Conservation (phyloP, 1,140 invertebrate species). For the Orius insidiosus region DNA sequence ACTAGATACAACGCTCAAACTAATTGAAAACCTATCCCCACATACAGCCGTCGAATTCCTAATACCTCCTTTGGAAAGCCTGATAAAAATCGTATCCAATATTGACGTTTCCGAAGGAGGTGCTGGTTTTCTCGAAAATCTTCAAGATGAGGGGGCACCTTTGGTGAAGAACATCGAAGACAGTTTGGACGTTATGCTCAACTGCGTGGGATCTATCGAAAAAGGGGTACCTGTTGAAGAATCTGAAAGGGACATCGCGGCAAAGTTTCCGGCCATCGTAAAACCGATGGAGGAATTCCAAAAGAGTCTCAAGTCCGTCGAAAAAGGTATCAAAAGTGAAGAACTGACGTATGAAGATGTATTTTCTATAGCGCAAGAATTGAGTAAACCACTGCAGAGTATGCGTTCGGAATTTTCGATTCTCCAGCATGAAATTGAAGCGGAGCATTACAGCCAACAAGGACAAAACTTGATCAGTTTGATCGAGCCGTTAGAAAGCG, state of each 20-base stretch:
- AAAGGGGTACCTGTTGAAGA: slow-evolving; percentile 12
- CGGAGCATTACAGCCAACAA: slow-evolving; percentile 17
- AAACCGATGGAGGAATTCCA: slow-evolving; percentile 20
- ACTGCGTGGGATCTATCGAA: slow-evolving; percentile 18
- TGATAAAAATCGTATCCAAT: slow-evolving; percentile 28
- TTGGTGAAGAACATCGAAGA: slow-evolving; percentile 19
- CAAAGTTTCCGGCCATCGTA: slow-evolving; percentile 15
- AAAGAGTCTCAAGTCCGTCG: slow-evolving; percentile 15
- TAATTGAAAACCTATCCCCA: slow-evolving; percentile 20
- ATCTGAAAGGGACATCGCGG: slow-evolving; percentile 10
- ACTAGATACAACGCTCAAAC: slow-evolving; percentile 20
- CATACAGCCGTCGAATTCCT: slow-evolving; percentile 28
- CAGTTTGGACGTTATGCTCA: slow-evolving; percentile 18
- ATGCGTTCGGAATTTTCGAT: slow-evolving; percentile 20
- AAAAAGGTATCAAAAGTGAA: slow-evolving; percentile 10
- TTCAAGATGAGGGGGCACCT: slow-evolving; percentile 16
- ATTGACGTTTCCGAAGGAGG: slow-evolving; percentile 19
- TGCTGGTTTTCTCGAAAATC: slow-evolving; percentile 18
- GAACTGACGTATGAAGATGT: slow-evolving; percentile 14
- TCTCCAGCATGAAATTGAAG: slow-evolving; percentile 20
- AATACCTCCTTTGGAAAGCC: slow-evolving; percentile 29
- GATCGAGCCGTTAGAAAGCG: slow-evolving; percentile 17
- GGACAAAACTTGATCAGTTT: slow-evolving; percentile 4
- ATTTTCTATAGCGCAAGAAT: slow-evolving; percentile 17
- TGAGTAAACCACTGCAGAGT: slow-evolving; percentile 20